Base-by-base conservation (phyloP, 2,113 vertebrate species). In the Megaceryle torquata region DNA sequence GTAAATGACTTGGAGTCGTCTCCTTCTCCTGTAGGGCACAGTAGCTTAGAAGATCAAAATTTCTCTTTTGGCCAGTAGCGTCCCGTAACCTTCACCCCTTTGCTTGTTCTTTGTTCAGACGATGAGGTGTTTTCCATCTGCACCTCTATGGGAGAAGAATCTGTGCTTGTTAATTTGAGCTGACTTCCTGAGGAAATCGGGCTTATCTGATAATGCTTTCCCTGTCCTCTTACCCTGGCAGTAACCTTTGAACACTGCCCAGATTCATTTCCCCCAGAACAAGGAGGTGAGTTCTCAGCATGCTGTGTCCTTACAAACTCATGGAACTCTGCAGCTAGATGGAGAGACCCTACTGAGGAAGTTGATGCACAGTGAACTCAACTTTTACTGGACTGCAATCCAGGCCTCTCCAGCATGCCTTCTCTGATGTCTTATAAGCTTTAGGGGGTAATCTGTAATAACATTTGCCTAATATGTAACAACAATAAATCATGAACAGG, bases 121-220 rank as follows among this genome's bases (percentile, higher is more conserved):
- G 56, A 94, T 96, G 95, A 96, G 93, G 91, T 95, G 88, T 90
- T 96, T 95, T 94, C 93, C 93, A 86, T 94, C 85, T 96, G 85
- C 18, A 77, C 60, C 60, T 71, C 79, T 67, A 2, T 48, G 46
- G 79, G 25, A 90, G 89, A 91, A 81, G 93, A 90, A 90, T 94
- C 56, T 83, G 41, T 90, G 88, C 88, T 90, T 86, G 64, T 86
- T 90, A 94, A 90, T 88, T 93, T 81, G 68, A 70, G 60, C 83
- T 88, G 80, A 92, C 86, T 97, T 97, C 96, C 96, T 97, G 90
- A 92, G 95, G 96, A 97, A 95, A 76, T 89, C 5, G 7, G 68
- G 37, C 46, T 85, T 90, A 64, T 96, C 60, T 93, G 94, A 95
- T 96, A 92, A 51, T 65, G 51, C 29, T 39, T 82, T 80, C 31